Conservation (phyloP, 2,888 invertebrate genomes). For the Xylocampa areola region DNA sequence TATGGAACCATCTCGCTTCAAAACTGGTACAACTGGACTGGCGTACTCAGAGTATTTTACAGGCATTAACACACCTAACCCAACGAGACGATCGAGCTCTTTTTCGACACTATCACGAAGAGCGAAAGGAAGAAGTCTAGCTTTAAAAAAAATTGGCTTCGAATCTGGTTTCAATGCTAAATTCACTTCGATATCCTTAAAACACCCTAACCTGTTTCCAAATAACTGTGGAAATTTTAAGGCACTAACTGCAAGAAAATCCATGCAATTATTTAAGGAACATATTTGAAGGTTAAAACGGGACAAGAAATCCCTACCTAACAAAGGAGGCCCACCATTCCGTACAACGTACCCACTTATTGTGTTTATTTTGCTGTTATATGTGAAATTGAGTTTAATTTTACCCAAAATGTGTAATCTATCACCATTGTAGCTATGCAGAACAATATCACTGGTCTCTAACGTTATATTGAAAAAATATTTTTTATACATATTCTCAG, state of each 20-base stretch:
- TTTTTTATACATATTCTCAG: slow-evolving; percentile 4
- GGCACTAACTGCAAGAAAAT: neutral
- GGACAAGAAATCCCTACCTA: slow-evolving; percentile 15
- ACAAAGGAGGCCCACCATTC: slow-evolving; percentile 5
- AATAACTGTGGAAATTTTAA: slow-evolving; percentile 1
- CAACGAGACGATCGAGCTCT: slow-evolving; percentile 28
- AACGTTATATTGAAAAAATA: neutral
- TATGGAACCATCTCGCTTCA: slow-evolving; percentile 8
- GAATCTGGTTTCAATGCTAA: slow-evolving; percentile 26
- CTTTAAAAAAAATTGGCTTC: slow-evolving; percentile 41
- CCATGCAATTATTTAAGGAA: slow-evolving; percentile 2
- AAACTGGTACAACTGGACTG: slow-evolving; percentile 11
- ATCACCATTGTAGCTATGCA: slow-evolving; percentile 3
- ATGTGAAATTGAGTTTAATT: neutral
- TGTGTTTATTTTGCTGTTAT: neutral
- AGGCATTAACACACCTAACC: slow-evolving; percentile 6
- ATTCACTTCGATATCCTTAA: slow-evolving; percentile 28
- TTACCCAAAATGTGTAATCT: neutral
- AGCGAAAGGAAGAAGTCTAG: slow-evolving; percentile 38
- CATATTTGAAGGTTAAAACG: slow-evolving; percentile 5
- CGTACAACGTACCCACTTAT: slow-evolving; percentile 4
- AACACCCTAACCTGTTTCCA: slow-evolving; percentile 2
- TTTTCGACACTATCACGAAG: slow-evolving; percentile 26
- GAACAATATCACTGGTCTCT: slow-evolving; percentile 1
- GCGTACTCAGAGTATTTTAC: slow-evolving; percentile 7